These are phyloP conservation scores for Mormyrus lacerda DNA, from an alignment of 2,113 vertebrate species.

Conservation along the genomic window DNA sequence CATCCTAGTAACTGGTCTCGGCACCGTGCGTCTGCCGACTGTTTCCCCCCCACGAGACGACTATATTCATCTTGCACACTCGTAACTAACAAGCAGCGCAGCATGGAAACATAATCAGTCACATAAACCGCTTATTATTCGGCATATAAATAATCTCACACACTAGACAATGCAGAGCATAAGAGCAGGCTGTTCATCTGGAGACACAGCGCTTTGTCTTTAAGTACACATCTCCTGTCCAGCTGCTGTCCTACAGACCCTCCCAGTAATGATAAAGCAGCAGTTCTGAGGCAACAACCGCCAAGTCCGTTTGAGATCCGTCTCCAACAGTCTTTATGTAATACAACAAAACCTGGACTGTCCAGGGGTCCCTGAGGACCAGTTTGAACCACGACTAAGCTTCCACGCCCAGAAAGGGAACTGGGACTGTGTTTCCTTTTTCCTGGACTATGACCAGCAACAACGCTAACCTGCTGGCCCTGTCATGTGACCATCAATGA, in stretches of 20 bases:
- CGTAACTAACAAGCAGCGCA: background rate
- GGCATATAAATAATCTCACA: background rate
- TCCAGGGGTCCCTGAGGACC: background rate
- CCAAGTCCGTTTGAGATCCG: background rate
- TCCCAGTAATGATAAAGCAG: background rate
- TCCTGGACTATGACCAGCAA: background rate
- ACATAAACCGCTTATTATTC: background rate
- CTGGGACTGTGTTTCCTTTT: background rate
- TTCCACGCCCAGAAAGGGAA: background rate
- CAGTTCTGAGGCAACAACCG: background rate
- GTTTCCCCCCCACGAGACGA: background rate
- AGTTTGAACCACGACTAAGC: background rate
- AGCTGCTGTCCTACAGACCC: background rate
- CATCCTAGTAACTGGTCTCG: background rate
- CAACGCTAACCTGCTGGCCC: background rate
- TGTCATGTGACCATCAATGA: background rate
- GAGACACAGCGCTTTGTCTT: background rate
- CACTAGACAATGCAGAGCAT: background rate
- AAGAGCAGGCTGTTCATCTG: background rate
- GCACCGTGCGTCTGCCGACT: background rate
- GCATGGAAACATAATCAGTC: background rate
- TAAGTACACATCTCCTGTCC: background rate
- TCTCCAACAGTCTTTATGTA: background rate
- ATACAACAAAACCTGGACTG: background rate
- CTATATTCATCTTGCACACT: background rate